Conservation (phyloP, 2,113 vertebrate species). For the Corvus cornix region DNA sequence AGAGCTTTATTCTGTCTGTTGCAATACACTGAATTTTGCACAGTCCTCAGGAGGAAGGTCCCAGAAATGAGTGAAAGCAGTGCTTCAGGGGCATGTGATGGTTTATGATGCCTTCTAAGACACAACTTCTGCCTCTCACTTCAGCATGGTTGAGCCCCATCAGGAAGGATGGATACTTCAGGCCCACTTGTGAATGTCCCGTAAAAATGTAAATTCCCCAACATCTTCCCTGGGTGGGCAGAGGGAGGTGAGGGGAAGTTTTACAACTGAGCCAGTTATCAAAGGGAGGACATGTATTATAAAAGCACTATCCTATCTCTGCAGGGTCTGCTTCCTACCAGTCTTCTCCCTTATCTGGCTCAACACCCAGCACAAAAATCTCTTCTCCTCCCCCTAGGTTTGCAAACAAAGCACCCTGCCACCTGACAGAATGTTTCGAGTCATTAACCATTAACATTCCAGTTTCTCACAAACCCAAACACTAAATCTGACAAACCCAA, state of each 20-base stretch:
- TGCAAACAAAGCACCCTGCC: not conserved
- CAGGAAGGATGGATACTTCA: not conserved
- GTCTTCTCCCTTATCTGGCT: not conserved
- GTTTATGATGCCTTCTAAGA: not conserved
- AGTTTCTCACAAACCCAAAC: not conserved
- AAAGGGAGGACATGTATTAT: not conserved
- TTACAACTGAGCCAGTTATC: not conserved
- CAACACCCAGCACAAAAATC: not conserved
- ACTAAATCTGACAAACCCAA: not conserved
- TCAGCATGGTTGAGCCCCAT: not conserved
- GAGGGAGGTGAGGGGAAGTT: not conserved
- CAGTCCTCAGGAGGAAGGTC: not conserved
- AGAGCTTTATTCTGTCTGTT: not conserved
- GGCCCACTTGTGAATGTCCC: not conserved
- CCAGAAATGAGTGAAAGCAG: not conserved
- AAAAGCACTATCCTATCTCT: not conserved
- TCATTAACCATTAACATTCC: not conserved
- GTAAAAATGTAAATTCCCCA: not conserved
- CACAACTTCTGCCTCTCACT: not conserved
- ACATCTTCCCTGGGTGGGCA: not conserved
- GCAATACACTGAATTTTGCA: not conserved
- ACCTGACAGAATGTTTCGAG: not conserved
- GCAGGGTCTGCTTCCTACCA: not conserved
- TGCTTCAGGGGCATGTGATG: not conserved
- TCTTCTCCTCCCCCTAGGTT: not conserved